These are phyloP conservation scores for Ennomos erosarius DNA, from an alignment of 2,888 invertebrate species.

Conservation along the genomic window DNA sequence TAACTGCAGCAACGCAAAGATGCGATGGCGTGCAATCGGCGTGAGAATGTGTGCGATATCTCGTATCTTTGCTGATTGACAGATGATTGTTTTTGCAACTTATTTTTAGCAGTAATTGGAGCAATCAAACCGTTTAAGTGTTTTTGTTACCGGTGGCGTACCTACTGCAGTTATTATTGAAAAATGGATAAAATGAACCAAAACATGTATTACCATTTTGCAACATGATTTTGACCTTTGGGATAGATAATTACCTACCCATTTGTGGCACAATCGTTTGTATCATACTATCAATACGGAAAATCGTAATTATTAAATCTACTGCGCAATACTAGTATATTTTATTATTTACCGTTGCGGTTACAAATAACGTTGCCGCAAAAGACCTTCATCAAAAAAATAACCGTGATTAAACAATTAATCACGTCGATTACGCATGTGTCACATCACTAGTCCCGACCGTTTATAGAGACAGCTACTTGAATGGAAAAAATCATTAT, in stretches of 20 bases:
- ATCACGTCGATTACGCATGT: conserved; percentile 64
- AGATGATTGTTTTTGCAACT: conserved; percentile 51
- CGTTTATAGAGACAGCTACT: conserved; percentile 68
- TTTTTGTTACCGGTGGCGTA: conserved; percentile 11
- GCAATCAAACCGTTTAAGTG: conserved; percentile 37
- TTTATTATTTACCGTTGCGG: conserved; percentile 16
- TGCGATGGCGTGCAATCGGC: conserved; percentile 52
- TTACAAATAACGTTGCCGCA: conserved; percentile 30
- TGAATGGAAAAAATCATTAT: conserved; percentile 63
- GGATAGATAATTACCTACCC: too few species aligned
- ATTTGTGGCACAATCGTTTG: too few species aligned
- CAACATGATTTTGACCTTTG: too few species aligned
- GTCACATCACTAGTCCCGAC: conserved; percentile 71
- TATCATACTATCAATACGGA: neutral
- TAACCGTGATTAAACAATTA: conserved; percentile 58
- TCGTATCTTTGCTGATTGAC: conserved; percentile 54
- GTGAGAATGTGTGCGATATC: conserved; percentile 73
- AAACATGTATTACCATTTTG: too few species aligned
- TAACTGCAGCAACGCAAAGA: conserved; percentile 15
- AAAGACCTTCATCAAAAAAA: conserved; percentile 37
- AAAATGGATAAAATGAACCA: too few species aligned
- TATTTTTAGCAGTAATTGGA: conserved; percentile 39
- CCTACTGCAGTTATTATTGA: too few species aligned
- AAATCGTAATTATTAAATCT: neutral
- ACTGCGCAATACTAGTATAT: conserved; percentile 13